Evolutionary conservation across 2,888 invertebrate species (phyloP).

Genomic region (Xanthia togata): DNA sequence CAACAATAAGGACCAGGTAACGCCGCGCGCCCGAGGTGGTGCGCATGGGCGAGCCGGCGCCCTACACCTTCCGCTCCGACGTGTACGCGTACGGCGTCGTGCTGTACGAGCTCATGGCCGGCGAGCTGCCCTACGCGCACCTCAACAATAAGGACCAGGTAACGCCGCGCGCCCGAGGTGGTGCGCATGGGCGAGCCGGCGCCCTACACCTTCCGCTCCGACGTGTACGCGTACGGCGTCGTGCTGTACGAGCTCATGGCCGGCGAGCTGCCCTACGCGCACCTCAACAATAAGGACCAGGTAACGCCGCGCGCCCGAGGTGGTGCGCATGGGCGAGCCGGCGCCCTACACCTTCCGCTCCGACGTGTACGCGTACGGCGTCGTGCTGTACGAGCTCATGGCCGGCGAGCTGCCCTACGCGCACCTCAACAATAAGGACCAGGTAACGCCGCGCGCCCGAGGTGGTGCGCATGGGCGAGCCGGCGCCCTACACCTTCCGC

Average conservation of each 20-base stretch:
- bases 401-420: constrained; percentile 97
- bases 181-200: constrained; percentile 99
- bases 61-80: constrained; percentile 99
- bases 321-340: constrained; percentile 98
- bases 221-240: constrained; percentile 99
- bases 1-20: constrained; percentile 96
- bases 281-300: constrained; percentile 98
- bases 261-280: constrained; percentile 97
- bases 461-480: constrained; percentile 99
- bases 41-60: constrained; percentile 98
- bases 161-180: not conserved
- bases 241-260: constrained; percentile 98
- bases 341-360: constrained; percentile 99
- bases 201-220: constrained; percentile 99
- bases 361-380: constrained; percentile 99
- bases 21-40: constrained; percentile 91
- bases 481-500: constrained; percentile 98
- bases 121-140: constrained; percentile 97
- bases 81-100: constrained; percentile 99
- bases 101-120: constrained; percentile 97
- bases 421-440: constrained; percentile 98
- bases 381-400: constrained; percentile 98
- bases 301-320: constrained; percentile 67
- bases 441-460: constrained; percentile 79
- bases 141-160: constrained; percentile 98